Evolutionary conservation across 2,113 vertebrate species (phyloP).

Genomic region (Epinephelus lanceolatus): DNA sequence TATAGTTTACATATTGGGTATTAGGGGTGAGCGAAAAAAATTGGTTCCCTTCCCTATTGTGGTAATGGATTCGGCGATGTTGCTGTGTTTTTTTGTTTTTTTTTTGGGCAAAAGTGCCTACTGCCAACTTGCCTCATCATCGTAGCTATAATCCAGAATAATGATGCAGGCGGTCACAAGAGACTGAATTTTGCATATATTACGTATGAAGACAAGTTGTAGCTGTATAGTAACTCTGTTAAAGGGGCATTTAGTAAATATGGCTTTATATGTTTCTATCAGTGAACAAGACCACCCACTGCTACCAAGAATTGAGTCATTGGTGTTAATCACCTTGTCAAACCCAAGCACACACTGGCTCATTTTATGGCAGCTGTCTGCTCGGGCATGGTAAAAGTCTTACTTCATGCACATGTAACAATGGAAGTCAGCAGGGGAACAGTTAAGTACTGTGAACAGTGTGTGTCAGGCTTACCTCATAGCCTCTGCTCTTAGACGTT

Average conservation of each 20-base stretch:
- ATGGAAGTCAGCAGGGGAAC: neutral
- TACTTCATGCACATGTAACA: conserved; percentile 7
- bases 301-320: conserved; percentile 1
- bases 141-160: conserved; percentile 5
- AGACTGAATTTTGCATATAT: neutral
- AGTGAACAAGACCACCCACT: neutral
- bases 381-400: neutral
- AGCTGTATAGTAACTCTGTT: neutral
- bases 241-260: conserved; percentile 5
- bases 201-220: neutral
- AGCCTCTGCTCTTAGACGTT: neutral
- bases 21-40: neutral
- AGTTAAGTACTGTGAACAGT: neutral
- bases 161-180: neutral
- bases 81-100: neutral
- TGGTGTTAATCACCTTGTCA: neutral
- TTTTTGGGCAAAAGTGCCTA: conserved; percentile 31
- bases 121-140: conserved; percentile 21
- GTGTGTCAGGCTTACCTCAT: neutral
- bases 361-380: neutral
- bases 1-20: neutral
- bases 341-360: neutral
- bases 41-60: neutral
- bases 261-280: neutral
- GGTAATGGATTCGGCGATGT: neutral